Percentiles rank a stretch among this genome's conserved stretches.
These are phyloP conservation scores for Aurelia aurita complex sp. Pacific DNA, from an alignment of 30 jellyfish, hydroid and myxozoan species.

Conservation along the genomic window DNA sequence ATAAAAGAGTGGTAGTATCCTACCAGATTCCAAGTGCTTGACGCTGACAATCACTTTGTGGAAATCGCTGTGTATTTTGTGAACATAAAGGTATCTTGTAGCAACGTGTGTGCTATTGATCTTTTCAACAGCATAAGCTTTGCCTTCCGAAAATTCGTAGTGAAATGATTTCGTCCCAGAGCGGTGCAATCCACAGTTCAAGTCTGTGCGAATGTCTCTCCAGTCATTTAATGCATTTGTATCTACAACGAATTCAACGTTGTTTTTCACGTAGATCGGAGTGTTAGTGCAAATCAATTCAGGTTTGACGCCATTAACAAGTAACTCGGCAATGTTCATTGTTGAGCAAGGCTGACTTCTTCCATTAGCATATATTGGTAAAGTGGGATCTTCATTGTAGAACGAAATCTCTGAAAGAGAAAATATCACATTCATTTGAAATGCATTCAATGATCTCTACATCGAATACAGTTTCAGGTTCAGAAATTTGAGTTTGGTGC, in stretches of 20 bases:
- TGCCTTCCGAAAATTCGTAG: neutral
- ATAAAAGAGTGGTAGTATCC: neutral
- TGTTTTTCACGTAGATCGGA: conserved; percentile 45
- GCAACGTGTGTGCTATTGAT: neutral
- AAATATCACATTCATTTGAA: no score
- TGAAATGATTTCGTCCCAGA: conserved; percentile 42
- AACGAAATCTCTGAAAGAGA: neutral
- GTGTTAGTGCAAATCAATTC: conserved; percentile 15
- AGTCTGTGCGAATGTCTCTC: conserved; percentile 49
- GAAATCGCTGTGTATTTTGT: conserved; percentile 24
- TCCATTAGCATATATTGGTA: conserved; percentile 18
- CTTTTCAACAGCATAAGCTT: neutral
- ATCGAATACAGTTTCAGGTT: no score
- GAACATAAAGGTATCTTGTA: conserved; percentile 25
- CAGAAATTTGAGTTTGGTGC: no score
- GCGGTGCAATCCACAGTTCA: conserved; percentile 24
- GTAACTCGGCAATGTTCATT: neutral
- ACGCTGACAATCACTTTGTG: conserved; percentile 44
- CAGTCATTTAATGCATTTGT: conserved; percentile 20
- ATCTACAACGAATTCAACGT: conserved; percentile 48
- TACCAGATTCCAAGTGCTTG: neutral
- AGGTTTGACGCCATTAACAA: conserved; percentile 5
- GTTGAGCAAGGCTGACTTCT: conserved; percentile 21
- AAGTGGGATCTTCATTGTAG: conserved; percentile 31
- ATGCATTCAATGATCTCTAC: no score